A percentile compares a stretch with the other conserved stretches of the same genome.
Evolutionary conservation across 2,797 vertebrate species (phyloP).

Genomic region (Hapalemur alaotrensis): DNA sequence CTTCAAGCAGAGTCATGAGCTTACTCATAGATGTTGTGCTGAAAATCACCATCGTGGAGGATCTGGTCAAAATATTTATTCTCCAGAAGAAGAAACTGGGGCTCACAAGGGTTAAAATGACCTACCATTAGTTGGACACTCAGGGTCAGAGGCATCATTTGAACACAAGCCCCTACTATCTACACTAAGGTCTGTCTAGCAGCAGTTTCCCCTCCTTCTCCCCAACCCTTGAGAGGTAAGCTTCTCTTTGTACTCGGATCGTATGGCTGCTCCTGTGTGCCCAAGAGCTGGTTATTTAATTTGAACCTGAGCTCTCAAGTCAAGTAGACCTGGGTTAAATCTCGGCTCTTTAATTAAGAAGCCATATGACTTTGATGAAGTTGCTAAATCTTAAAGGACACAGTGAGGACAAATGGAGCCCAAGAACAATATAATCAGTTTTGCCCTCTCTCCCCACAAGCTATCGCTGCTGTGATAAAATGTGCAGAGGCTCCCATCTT

Average conservation of each 20-base stretch:
- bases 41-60: not conserved
- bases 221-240: not conserved
- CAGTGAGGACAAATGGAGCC: not conserved
- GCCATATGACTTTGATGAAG: not conserved
- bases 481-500: not conserved
- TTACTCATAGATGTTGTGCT: not conserved
- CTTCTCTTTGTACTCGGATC: not conserved
- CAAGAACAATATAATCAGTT: not conserved
- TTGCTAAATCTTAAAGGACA: not conserved
- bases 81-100: not conserved
- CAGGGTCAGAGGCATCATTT: not conserved
- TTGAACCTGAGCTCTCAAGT: not conserved
- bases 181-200: not conserved
- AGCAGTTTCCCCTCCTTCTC: not conserved
- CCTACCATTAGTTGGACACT: fast-evolving
- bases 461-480: not conserved
- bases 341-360: not conserved
- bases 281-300: not conserved
- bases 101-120: not conserved
- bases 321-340: not conserved
- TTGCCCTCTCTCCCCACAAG: not conserved
- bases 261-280: not conserved
- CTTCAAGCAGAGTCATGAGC: not conserved
- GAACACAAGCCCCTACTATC: too few relatives aligned
- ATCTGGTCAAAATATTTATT: not conserved